Evolutionary conservation across 2,888 invertebrate species (phyloP), one percentile per base, ranked within the genome.

Genomic region (Cetonia aurata): DNA sequence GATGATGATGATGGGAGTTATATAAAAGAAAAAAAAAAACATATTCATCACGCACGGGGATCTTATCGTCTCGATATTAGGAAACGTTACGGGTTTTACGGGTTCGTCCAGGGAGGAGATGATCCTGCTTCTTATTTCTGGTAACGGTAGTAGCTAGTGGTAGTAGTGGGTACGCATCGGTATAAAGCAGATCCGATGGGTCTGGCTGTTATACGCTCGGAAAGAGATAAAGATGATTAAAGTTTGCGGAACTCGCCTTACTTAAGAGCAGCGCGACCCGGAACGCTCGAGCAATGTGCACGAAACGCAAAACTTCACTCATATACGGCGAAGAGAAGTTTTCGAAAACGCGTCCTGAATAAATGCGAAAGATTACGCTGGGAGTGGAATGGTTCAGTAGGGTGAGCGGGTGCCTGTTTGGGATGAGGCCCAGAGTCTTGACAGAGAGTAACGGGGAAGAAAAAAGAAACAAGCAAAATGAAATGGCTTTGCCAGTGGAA

Each of bases 31-130:
- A 42, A 60, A 17, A 50, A 62, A 62, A 62, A 62, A 50, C 48
- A 50, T 48, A 62, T 62, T 62, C 62, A 62, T 62, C 62, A 62
- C 62, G 62, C 62, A 48, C 62, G 1, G 12, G 48, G 48, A 62
- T 62, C 62, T 62, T 62, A 62, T 62, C 62, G 50, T 62, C 59
- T 19, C 59, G 48, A 62, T 62, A 50, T 62, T 62, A 62, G 62
- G 62, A 62, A 62, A 48, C 62, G 48, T 62, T 62, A 62, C 15
- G 33, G 48, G 33, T 62, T 62, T 62, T 62, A 62, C 62, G 62
- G 31, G 62, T 56, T 56, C 56, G 17, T 48, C 48, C 48, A n/a
- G 12, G 13, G 44, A 59, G 57, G 19, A 59, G 59, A 59, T 59
- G 59, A 13, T n/a, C n/a, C 19, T 53, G 13, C 53, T 31, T n/a